These are phyloP conservation scores for Zosterops hypoxanthus DNA, from an alignment of 2,113 vertebrate genomes.

Conservation along the genomic window DNA sequence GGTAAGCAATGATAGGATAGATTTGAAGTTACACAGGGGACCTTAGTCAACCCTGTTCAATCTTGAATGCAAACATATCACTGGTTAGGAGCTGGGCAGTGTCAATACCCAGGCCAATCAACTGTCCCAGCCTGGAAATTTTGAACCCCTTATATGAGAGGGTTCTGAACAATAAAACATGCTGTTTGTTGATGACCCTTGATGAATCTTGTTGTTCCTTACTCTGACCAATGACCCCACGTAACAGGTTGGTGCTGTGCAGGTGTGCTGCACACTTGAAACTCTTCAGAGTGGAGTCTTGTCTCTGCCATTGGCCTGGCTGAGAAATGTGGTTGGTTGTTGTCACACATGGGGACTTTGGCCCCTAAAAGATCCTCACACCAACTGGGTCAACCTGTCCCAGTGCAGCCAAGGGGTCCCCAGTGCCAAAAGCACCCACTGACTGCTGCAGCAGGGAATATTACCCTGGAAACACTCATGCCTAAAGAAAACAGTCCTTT, in stretches of 20 bases:
- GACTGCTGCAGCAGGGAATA: neutral
- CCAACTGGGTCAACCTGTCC: accelerated
- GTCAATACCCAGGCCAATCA: neutral
- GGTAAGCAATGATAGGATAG: neutral
- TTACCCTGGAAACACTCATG: neutral
- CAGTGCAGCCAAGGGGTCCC: neutral
- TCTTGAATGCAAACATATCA: neutral
- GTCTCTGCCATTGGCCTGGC: neutral
- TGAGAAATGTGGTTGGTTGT: neutral
- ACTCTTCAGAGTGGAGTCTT: neutral
- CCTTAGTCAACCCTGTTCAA: neutral
- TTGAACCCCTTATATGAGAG: neutral
- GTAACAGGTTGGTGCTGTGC: accelerated
- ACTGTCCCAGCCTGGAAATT: neutral
- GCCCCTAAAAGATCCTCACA: accelerated
- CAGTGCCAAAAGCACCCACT: neutral
- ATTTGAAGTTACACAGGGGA: neutral
- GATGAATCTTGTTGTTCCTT: neutral
- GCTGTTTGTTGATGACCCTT: neutral
- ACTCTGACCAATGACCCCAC: neutral
- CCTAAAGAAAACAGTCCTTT: neutral
- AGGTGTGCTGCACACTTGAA: neutral
- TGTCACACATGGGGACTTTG: neutral
- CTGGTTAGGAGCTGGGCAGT: neutral
- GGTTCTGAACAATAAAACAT: neutral